phyloP scores from a whole-genome alignment of 92 coral and sea anemone genomes.

The Porites rus region DNA sequence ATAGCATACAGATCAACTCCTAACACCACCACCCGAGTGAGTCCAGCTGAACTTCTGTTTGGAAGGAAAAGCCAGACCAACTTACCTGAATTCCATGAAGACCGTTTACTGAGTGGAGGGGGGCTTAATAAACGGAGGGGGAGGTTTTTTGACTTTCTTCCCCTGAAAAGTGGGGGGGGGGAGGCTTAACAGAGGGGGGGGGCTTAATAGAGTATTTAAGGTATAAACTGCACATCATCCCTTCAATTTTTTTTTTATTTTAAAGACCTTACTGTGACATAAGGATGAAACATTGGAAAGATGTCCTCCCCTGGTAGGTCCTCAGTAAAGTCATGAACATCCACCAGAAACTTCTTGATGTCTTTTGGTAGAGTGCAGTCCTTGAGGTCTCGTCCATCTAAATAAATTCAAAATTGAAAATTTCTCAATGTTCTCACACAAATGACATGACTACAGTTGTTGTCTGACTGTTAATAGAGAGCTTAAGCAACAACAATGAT shows the following conservation, averaged over 20 bases:
- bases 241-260: too few species aligned
- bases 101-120: too few species aligned
- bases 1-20: constrained; percentile 38
- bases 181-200: too few species aligned
- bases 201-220: too few species aligned
- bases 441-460: not conserved
- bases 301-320: constrained; percentile 86
- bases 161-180: too few species aligned
- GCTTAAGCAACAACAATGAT: too few species aligned
- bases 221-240: not conserved
- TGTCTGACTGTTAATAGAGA: too few species aligned
- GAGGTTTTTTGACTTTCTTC: too few species aligned
- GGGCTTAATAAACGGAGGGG: too few species aligned
- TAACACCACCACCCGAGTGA: constrained; percentile 40
- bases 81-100: too few species aligned
- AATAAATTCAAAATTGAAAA: not conserved
- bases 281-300: constrained; percentile 68
- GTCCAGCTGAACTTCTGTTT: constrained; percentile 42
- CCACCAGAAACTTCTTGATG: constrained; percentile 71
- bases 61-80: constrained; percentile 36
- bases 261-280: constrained; percentile 54
- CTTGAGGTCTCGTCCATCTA: constrained; percentile 88
- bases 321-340: constrained; percentile 84
- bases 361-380: constrained; percentile 82
- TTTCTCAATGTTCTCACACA: not conserved